Base-by-base conservation (phyloP, 2,888 invertebrate species). In the Athalia rosae region DNA sequence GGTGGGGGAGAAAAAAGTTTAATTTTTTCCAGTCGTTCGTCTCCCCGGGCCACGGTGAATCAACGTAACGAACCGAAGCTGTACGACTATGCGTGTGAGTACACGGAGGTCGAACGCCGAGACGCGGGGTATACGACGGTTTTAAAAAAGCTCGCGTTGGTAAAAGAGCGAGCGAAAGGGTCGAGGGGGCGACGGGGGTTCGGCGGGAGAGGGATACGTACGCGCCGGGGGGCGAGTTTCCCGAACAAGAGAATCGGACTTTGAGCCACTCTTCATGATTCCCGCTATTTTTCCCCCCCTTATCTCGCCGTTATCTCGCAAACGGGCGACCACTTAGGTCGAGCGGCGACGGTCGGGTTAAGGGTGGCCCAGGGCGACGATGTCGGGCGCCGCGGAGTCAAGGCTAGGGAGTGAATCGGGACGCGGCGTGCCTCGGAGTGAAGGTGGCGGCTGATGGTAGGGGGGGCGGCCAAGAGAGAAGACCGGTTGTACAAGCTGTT, bases 401-500 rank as follows among this genome's bases (percentile, higher is more conserved):
- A 50, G 45, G 28, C 61, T 50, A n/a, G 47, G 56, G 61, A 7
- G 9, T 13, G 61, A 61, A 8, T 61, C 61, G 61, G 61, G 28
- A 61, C 61, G 61, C 4, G 4, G 61, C 13, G 61, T 7, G 61
- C 28, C 28, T 28, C 28, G 13, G 61, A 15, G 15, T 4, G 13
- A 61, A 4, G 28, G 15, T 0, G 61, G 48, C 5, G 5, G 4
- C 3, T 48, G 48, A 64, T 4, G n/a, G 41, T 47, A 47, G 47
- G 48, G 64, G 64, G 45, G 43, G 13, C 5, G 61, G 61, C 73
- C 47, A 48, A 48, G 74, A 61, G 74, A 48, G 67, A 67, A 84
- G 84, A 84, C 84, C 84, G 84, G 84, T 84, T 80, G 81, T 85
- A 85, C 84, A 86, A 84, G 85, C 84, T 83, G 84, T 85, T 86